phyloP scores from a whole-genome alignment of 2,113 vertebrate genomes.

The Nesogale talazaci region DNA sequence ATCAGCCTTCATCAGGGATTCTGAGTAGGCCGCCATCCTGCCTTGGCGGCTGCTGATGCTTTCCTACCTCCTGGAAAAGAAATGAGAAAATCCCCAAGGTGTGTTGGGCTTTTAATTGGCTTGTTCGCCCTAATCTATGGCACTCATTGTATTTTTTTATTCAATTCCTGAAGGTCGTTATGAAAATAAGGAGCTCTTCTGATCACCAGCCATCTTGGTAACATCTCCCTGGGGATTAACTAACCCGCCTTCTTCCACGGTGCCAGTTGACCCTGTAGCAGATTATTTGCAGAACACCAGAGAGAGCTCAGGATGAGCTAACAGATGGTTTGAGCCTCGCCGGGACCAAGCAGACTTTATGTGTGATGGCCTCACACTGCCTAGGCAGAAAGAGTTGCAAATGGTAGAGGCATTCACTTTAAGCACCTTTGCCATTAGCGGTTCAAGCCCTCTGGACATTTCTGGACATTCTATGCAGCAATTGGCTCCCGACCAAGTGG shows the following conservation, averaged over 20 bases:
- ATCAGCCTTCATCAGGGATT: constrained; percentile 71
- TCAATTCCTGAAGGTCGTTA: constrained; percentile 85
- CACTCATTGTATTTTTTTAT: constrained; percentile 83
- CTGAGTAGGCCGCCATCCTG: constrained; percentile 53
- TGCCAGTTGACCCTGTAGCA: constrained; percentile 56
- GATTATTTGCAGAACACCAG: constrained; percentile 46
- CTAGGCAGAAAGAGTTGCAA: background rate
- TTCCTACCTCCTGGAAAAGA: constrained; percentile 69
- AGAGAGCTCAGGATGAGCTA: constrained; percentile 17
- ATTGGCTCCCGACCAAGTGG: background rate
- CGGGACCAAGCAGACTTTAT: background rate
- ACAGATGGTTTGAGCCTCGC: constrained; percentile 16
- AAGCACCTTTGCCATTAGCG: background rate
- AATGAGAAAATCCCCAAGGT: constrained; percentile 70
- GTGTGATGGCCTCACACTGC: background rate
- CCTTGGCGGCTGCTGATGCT: constrained; percentile 65
- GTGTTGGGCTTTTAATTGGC: constrained; percentile 83
- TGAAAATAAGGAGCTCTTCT: constrained; percentile 82
- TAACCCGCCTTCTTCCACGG: constrained; percentile 13
- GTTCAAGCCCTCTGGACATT: background rate
- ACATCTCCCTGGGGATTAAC: constrained; percentile 33
- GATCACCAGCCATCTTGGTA: constrained; percentile 55
- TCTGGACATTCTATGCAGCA: background rate
- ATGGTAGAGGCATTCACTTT: background rate
- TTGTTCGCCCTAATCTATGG: constrained; percentile 85